Evolutionary conservation across 2,113 vertebrate genomes (phyloP), one percentile per base, ranked within the genome.

Genomic region (Protobothrops flavoviridis): DNA sequence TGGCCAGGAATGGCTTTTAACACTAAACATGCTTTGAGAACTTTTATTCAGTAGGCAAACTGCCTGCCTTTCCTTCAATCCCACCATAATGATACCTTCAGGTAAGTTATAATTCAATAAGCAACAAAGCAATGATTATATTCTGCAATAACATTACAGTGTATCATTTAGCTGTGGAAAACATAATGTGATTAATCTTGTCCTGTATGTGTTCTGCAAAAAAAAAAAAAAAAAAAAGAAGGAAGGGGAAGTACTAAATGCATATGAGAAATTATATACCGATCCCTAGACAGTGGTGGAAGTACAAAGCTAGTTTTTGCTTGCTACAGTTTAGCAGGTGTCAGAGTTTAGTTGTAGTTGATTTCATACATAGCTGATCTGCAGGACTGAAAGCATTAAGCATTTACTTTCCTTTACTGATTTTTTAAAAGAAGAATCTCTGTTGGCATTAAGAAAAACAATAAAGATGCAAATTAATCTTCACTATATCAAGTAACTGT

Each of bases 1-100:
- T 23, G 56, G 45, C 26, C 10, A 39, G 13, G 50, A 23, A 26
- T 12, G 90, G 91, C 92, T 92, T 93, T 93, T 95, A 90, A 94
- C 59, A 48, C 69, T 91, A 92, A 90, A 92, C 0, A 3, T 86
- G 24, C 59, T 93, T 94, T 94, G 57, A 95, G 55, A 69, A n/a
- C 87, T 61, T 52, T 13, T 95, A 93, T 86, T 24, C 92, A 29
- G 92, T 91, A 92, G 93, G 87, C 9, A 92, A 95, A 95, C 94
- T 26, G 13, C 91, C 55, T 69, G 45, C 53, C 53, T 89, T 91
- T 17, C 90, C 90, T 20, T 69, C 59, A 39, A 87, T 29, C 85
- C 26, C 10, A 56, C 6, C 15, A 92, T 74, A 90, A 52, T 89
- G 52, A 93, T 55, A 91, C 3, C 1, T 94, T 52, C 85, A 50